Evolutionary conservation across 2,797 vertebrate genomes (phyloP).

Genomic region (Coregonus sp.): DNA sequence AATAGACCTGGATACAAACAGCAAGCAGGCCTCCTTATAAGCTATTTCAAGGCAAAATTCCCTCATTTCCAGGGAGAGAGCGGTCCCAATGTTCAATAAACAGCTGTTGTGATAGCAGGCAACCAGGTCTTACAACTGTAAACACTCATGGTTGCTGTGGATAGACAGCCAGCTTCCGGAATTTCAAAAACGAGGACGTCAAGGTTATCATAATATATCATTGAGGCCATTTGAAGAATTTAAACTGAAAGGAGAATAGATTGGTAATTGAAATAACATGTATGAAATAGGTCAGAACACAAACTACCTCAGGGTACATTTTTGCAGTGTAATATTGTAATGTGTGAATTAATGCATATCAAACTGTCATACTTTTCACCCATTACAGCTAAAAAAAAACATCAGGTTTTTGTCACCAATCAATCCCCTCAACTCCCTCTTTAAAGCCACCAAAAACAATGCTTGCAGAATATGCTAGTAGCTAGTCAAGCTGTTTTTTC

Average conservation of each 20-base stretch:
- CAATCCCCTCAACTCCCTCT: constrained; percentile 39
- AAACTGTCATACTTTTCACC: constrained; percentile 6
- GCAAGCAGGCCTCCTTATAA: constrained; percentile 49
- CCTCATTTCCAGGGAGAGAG: constrained; percentile 62
- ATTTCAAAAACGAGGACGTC: constrained; percentile 21
- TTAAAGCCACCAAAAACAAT: constrained; percentile 56
- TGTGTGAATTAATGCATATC: too few relatives aligned
- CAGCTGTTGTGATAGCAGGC: constrained; percentile 73
- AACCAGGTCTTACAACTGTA: constrained; percentile 60
- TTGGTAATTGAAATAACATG: background rate
- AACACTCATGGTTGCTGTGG: constrained; percentile 38
- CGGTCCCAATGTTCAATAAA: constrained; percentile 80
- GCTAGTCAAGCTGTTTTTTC: constrained; percentile 74
- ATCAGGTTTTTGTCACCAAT: constrained; percentile 49
- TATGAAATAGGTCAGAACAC: too few relatives aligned
- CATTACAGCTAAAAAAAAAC: constrained; percentile 3
- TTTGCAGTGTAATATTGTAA: too few relatives aligned
- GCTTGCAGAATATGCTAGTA: constrained; percentile 63
- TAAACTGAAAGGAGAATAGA: background rate
- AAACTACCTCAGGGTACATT: too few relatives aligned
- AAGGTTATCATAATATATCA: constrained; percentile 1
- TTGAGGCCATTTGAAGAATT: background rate
- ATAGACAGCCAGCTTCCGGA: constrained; percentile 54
- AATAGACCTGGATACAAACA: constrained; percentile 83
- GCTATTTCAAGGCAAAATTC: constrained; percentile 81